Evolutionary conservation across 2,113 vertebrate genomes (phyloP).

Genomic region (Nothocercus nigrocapillus): DNA sequence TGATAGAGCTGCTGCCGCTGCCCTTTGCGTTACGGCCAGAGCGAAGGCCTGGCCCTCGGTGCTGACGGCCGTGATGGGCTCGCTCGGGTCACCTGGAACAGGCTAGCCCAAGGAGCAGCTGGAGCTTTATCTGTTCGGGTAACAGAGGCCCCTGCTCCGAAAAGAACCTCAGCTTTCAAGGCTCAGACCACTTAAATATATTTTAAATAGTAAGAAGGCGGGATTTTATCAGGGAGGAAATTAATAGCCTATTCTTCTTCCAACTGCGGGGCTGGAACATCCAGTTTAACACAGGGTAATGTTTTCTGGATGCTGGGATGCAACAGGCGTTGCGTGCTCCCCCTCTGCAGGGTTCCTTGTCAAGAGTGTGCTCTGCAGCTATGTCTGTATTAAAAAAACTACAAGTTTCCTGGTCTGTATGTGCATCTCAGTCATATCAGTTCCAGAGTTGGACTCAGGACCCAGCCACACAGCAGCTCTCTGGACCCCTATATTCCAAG

Average conservation of each 20-base stretch:
- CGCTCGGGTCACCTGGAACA: not conserved
- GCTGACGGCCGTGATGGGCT: not conserved
- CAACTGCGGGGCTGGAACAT: not conserved
- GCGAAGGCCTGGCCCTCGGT: not conserved
- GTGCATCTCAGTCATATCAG: fast-evolving
- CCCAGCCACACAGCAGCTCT: not conserved
- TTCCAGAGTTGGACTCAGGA: not conserved
- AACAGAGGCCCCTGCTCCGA: not conserved
- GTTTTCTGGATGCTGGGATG: not conserved
- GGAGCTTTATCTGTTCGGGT: not conserved
- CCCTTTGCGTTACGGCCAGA: not conserved
- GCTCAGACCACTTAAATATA: not conserved
- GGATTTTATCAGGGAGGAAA: not conserved
- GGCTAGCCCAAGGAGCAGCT: not conserved
- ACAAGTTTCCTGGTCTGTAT: not conserved
- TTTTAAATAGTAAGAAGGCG: not conserved
- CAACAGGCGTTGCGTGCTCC: not conserved
- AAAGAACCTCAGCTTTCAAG: not conserved
- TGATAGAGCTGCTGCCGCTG: not conserved
- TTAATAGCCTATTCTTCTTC: not conserved
- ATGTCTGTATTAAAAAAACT: not conserved
- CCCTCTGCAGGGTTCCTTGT: not conserved
- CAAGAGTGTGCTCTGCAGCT: not conserved
- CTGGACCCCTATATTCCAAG: not conserved
- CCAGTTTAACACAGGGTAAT: not conserved